phyloP scores from a whole-genome alignment of 2,113 vertebrate genomes.

The Halichoeres trimaculatus region DNA sequence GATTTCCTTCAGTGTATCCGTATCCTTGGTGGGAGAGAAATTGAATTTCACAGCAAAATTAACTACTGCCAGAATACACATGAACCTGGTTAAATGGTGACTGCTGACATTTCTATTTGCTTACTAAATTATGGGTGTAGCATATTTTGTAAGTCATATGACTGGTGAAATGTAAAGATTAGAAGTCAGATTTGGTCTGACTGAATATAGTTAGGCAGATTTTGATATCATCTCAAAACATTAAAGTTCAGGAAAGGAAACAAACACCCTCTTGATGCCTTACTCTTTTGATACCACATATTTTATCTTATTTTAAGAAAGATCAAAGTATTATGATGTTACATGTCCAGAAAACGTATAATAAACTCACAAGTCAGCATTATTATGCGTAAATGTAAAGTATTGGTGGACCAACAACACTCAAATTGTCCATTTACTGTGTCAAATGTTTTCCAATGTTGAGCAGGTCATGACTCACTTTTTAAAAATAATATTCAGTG shows the following conservation, averaged over 20 bases:
- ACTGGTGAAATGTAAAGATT: constrained; percentile 9
- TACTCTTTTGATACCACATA: not conserved
- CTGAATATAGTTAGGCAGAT: not conserved
- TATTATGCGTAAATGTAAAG: too few relatives aligned
- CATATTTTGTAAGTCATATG: constrained; percentile 25
- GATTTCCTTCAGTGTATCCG: constrained; percentile 54
- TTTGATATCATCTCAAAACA: not conserved
- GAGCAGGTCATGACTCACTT: too few relatives aligned
- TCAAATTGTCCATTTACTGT: too few relatives aligned
- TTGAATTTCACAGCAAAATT: constrained; percentile 66
- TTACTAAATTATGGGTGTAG: constrained; percentile 22
- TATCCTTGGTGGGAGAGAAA: constrained; percentile 50
- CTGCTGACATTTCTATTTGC: constrained; percentile 61
- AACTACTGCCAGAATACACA: constrained; percentile 54
- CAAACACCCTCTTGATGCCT: too few relatives aligned
- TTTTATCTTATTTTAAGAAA: not conserved
- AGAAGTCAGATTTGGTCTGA: not conserved
- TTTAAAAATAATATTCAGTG: too few relatives aligned
- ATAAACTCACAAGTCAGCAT: too few relatives aligned
- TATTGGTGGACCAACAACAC: too few relatives aligned
- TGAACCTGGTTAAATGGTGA: constrained; percentile 39
- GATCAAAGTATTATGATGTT: not conserved
- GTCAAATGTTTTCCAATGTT: too few relatives aligned
- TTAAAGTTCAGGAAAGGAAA: not conserved
- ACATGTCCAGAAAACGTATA: not conserved